A percentile compares a stretch with the other conserved stretches of the same genome.
phyloP scores from a whole-genome alignment of 2,113 vertebrate genomes.

The Phaethornis superciliosus region DNA sequence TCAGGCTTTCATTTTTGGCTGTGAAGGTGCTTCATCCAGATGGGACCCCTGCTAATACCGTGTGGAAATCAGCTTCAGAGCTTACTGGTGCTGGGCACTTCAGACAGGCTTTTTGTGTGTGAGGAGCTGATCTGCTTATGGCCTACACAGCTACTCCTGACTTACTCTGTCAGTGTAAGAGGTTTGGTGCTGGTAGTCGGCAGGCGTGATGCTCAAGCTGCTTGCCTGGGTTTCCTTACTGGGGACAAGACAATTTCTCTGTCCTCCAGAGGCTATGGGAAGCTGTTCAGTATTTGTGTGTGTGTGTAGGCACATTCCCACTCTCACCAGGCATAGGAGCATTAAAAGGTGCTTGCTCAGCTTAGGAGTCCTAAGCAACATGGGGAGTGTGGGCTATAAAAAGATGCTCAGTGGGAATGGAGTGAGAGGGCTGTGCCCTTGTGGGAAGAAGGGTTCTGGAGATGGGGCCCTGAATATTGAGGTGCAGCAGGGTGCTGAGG shows the following conservation, averaged over 20 bases:
- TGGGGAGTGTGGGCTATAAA: not conserved
- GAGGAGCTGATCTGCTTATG: conserved; percentile 27
- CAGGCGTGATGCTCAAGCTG: not conserved
- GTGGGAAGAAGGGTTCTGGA: not conserved
- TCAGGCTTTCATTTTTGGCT: conserved; percentile 38
- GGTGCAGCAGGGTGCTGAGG: not conserved
- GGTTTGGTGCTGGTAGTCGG: not conserved
- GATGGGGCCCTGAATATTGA: not conserved
- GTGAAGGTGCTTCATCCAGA: conserved; percentile 1
- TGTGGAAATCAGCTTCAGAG: conserved; percentile 24
- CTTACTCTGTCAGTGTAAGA: not conserved
- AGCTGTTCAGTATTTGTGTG: not conserved
- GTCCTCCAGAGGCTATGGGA: not conserved
- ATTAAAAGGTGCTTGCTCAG: not conserved
- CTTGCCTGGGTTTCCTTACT: not conserved
- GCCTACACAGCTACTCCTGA: not conserved
- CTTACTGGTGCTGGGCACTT: not conserved
- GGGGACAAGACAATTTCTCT: not conserved
- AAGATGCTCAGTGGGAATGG: not conserved
- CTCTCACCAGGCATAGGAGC: not conserved
- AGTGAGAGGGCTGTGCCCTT: not conserved
- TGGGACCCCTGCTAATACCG: not conserved
- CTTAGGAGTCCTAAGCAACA: not conserved
- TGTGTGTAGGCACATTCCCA: not conserved
- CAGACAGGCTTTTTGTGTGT: not conserved